Base-by-base conservation (phyloP, 1,140 invertebrate species). In the Drosophila sturtevanti region DNA sequence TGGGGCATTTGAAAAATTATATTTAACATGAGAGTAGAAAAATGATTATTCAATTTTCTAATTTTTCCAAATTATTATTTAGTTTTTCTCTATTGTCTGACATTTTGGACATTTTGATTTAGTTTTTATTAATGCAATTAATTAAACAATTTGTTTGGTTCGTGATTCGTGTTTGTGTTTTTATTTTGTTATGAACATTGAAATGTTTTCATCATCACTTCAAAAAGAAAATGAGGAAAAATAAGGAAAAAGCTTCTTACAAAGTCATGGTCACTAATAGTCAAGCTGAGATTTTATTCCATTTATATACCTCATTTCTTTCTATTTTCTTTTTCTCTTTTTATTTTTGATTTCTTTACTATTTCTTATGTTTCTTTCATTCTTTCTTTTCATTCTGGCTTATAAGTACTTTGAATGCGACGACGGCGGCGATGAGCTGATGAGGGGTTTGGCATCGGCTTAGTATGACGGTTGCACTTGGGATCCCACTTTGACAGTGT, bases 71-170 rank as follows among this genome's bases (percentile, higher is more conserved):
- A 21, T 11, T 48, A 21, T 35, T 41, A 16, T 41, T 41, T 41
- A 16, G 14, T 41, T 41, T 44, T 48, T 21, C 18, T 6, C 3
- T 4, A 11, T 48, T 48, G 16, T 48, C 41, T 48, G 41, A 48
- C 41, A 48, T 52, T 56, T 51, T 59, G 69, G 59, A 84, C 63
- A 77, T 77, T 77, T 78, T 81, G 74, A 86, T 87, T 82, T 86
- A 86, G 82, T 86, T 86, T 86, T 86, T 87, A 74, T 87, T 86
- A 87, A 86, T 81, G 75, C 82, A 63, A 79, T 87, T 86, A 86
- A 79, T 86, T 81, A 76, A 72, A 74, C 66, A 81, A 81, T 78
- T 86, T 66, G 64, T 63, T 63, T 21, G 58, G 37, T 44, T 11
- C 27, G n/a, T 67, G 21, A 44, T 12, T 55, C 72, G 14, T 51